These are phyloP conservation scores for Coreius guichenoti DNA, from an alignment of 2,797 vertebrate species.

Conservation along the genomic window DNA sequence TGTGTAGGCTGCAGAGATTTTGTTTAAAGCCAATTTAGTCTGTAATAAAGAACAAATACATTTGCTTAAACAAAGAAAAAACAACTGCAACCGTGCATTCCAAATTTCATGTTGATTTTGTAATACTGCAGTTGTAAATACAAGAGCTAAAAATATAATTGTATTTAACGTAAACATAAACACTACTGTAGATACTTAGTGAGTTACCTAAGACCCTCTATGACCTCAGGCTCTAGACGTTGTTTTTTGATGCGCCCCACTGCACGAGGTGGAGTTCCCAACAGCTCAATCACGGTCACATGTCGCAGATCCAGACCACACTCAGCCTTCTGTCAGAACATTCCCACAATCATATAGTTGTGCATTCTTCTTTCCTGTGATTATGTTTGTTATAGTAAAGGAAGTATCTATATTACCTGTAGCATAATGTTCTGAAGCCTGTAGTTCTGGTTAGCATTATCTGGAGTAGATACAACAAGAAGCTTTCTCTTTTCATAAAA, in stretches of 20 bases:
- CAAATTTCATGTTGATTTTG: background rate
- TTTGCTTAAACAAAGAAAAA: background rate
- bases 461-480: constrained; percentile 88
- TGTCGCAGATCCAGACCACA: constrained; percentile 91
- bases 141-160: background rate
- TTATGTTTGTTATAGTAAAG: background rate
- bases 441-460: constrained; percentile 85
- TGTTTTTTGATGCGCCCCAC: constrained; percentile 89
- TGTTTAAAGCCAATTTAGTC: background rate
- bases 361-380: background rate
- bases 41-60: background rate
- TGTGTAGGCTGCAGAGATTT: background rate
- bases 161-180: background rate
- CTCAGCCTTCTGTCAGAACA: constrained; percentile 79
- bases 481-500: constrained; percentile 91
- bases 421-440: constrained; percentile 91
- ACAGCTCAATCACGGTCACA: constrained; percentile 87
- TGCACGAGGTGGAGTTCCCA: constrained; percentile 86
- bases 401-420: constrained; percentile 79
- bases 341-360: background rate
- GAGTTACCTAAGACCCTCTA: constrained; percentile 89
- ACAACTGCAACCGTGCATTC: background rate
- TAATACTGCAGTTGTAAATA: background rate
- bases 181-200: background rate
- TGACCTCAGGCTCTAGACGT: constrained; percentile 80